Evolutionary conservation across 2,888 invertebrate genomes (phyloP).

Genomic region (Xanthostigma xanthostigma): DNA sequence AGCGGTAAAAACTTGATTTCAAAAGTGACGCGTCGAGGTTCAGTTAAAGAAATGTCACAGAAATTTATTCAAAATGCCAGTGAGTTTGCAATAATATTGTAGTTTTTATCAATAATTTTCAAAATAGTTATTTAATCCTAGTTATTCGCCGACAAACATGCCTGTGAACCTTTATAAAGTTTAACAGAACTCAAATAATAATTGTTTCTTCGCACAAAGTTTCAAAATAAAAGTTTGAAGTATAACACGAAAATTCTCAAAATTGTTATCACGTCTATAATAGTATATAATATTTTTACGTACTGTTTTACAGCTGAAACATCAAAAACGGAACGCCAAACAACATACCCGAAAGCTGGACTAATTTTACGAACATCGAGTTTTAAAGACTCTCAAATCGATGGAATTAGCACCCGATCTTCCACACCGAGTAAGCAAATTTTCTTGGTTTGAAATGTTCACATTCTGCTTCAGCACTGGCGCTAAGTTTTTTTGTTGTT

Average conservation of each 20-base stretch:
- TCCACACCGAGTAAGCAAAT: slow-evolving; percentile 20
- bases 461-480: neutral
- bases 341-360: slow-evolving; percentile 56
- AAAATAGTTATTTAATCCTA: too few relatives aligned
- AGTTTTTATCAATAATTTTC: neutral
- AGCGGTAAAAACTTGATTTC: slow-evolving; percentile 16
- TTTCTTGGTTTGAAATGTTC: neutral
- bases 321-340: slow-evolving; percentile 35
- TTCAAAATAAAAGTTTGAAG: neutral
- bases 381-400: slow-evolving; percentile 33
- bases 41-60: slow-evolving; percentile 63
- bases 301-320: slow-evolving; percentile 32
- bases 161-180: too few relatives aligned
- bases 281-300: neutral
- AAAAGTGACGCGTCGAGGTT: slow-evolving; percentile 46
- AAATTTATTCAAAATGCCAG: slow-evolving; percentile 59
- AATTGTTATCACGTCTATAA: neutral
- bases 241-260: neutral
- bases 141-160: too few relatives aligned
- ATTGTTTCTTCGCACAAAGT: too few relatives aligned
- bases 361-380: slow-evolving; percentile 51
- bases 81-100: slow-evolving; percentile 13
- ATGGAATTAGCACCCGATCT: slow-evolving; percentile 22
- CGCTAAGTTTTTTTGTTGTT: neutral
- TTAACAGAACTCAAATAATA: too few relatives aligned